These are phyloP conservation scores for Otolemur crassicaudatus DNA, from an alignment of 2,797 vertebrate genomes.

Conservation along the genomic window DNA sequence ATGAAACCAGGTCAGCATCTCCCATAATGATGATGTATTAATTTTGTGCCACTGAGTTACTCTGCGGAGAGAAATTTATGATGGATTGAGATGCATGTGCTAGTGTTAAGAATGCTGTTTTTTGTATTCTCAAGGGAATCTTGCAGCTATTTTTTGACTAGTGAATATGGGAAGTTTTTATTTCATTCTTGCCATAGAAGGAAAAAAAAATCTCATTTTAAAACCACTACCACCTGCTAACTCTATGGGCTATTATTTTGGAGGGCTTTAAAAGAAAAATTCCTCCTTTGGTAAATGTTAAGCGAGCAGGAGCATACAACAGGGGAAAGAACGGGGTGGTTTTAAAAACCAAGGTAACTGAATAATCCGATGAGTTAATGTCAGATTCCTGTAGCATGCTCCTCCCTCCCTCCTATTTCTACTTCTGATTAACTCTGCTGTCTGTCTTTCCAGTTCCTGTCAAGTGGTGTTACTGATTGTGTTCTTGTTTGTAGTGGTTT, in stretches of 20 bases:
- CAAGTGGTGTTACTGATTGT: slow-evolving; percentile 94
- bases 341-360: slow-evolving; percentile 67
- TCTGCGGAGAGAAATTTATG: background rate
- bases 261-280: background rate
- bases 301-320: slow-evolving; percentile 37
- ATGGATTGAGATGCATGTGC: background rate
- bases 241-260: slow-evolving; percentile 30
- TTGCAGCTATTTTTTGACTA: slow-evolving; percentile 63
- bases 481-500: slow-evolving; percentile 93
- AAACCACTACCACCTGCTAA: slow-evolving; percentile 43
- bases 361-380: slow-evolving; percentile 71
- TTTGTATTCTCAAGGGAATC: slow-evolving; percentile 56
- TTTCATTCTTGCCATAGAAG: slow-evolving; percentile 59
- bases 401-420: slow-evolving; percentile 85
- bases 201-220: slow-evolving; percentile 49
- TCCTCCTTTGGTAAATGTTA: slow-evolving; percentile 52
- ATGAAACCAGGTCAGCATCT: background rate
- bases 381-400: slow-evolving; percentile 88
- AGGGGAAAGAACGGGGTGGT: slow-evolving; percentile 70
- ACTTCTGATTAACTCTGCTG: slow-evolving; percentile 91
- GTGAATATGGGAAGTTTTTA: slow-evolving; percentile 73
- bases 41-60: background rate
- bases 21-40: background rate
- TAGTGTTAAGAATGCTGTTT: slow-evolving; percentile 48
- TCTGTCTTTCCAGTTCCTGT: slow-evolving; percentile 96